Percentiles rank a stretch among this genome's conserved stretches.
Evolutionary conservation across 2,888 invertebrate genomes (phyloP).

Genomic region (Agonopterix alstromeriana): DNA sequence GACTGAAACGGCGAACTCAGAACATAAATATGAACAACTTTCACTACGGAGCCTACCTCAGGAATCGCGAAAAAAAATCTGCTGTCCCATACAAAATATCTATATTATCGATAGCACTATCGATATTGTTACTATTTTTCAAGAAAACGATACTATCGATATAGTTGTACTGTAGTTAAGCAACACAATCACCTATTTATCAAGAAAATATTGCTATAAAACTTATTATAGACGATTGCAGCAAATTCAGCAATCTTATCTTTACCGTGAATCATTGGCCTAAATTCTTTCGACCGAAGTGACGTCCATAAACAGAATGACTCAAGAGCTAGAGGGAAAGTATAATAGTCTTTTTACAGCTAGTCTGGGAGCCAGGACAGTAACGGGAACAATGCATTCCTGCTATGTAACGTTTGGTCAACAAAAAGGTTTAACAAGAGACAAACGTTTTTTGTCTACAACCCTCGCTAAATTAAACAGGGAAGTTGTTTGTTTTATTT

Average conservation of each 20-base stretch:
- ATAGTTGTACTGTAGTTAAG: too few relatives aligned
- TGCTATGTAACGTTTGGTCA: conserved; percentile 57
- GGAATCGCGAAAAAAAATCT: too few relatives aligned
- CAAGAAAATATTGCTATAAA: too few relatives aligned
- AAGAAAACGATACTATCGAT: too few relatives aligned
- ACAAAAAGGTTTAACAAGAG: conserved; percentile 61
- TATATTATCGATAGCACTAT: too few relatives aligned
- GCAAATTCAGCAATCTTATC: conserved; percentile 10
- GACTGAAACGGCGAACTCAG: too few relatives aligned
- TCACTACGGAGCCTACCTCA: too few relatives aligned
- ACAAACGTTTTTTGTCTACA: conserved; percentile 64
- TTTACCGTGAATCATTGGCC: conserved; percentile 32
- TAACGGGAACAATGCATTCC: conserved; percentile 70
- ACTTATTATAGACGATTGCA: background rate
- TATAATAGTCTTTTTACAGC: conserved; percentile 49
- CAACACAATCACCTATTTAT: too few relatives aligned
- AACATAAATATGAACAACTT: too few relatives aligned
- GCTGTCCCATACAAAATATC: too few relatives aligned
- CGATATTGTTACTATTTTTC: too few relatives aligned
- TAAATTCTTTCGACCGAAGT: conserved; percentile 31
- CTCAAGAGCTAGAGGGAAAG: conserved; percentile 35
- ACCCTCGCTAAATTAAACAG: conserved; percentile 71
- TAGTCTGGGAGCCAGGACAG: conserved; percentile 35
- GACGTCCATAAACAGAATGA: conserved; percentile 43
- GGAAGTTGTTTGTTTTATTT: conserved; percentile 60